Conservation (phyloP, 2,797 vertebrate species). For the Clamator glandarius region DNA sequence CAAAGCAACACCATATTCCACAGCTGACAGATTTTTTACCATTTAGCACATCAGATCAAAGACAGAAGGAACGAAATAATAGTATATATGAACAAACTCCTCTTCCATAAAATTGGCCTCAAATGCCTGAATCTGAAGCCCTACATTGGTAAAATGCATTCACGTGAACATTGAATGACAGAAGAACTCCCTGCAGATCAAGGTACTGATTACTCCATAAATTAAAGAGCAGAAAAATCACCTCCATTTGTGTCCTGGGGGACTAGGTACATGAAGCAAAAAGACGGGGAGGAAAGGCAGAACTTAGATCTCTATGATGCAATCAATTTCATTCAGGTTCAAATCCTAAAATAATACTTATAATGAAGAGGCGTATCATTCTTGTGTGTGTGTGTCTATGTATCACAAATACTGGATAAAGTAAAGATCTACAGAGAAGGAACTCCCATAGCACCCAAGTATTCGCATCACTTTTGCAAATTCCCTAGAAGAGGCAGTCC, state of each 20-base stretch:
- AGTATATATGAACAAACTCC: not conserved
- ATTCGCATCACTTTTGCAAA: not conserved
- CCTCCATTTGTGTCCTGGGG: not conserved
- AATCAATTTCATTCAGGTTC: not conserved
- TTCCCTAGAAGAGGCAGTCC: not conserved
- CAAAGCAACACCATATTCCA: not conserved
- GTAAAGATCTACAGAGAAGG: not conserved
- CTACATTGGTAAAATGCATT: not conserved
- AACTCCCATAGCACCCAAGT: not conserved
- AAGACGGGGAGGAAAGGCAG: not conserved
- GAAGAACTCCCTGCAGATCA: not conserved
- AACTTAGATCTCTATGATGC: accelerated
- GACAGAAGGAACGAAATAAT: not conserved
- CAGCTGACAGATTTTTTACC: not conserved
- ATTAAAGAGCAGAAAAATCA: not conserved
- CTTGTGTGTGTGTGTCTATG: accelerated
- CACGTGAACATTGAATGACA: not conserved
- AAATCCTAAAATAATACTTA: not conserved
- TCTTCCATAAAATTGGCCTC: not conserved
- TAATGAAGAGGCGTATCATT: not conserved
- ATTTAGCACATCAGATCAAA: not conserved
- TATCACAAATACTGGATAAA: not conserved
- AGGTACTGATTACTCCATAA: not conserved
- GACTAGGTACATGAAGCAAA: not conserved
- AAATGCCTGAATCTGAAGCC: not conserved